Conservation (phyloP, 2,797 vertebrate species). For the Coluber constrictor region DNA sequence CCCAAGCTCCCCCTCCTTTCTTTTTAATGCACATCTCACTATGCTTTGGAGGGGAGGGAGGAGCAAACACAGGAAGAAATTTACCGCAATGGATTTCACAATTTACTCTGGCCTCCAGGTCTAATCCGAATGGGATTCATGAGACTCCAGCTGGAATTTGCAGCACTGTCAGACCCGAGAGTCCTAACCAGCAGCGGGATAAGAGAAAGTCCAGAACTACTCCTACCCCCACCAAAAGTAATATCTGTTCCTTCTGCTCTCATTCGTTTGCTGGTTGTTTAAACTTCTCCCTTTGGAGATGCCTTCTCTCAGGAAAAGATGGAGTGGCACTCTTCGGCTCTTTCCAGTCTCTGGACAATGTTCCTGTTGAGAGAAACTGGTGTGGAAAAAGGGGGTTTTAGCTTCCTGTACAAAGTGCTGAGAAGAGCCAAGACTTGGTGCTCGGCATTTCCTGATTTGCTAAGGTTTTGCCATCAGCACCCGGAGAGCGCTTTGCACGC, state of each 20-base stretch:
- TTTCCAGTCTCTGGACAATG: constrained; percentile 25
- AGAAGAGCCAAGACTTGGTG: constrained; percentile 3
- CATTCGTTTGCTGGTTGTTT: background rate
- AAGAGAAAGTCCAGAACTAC: constrained; percentile 41
- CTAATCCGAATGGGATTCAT: background rate
- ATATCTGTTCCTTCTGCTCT: constrained; percentile 37
- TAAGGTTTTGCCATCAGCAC: background rate
- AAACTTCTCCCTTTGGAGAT: constrained; percentile 42
- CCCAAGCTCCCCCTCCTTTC: constrained; percentile 26
- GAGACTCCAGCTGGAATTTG: constrained; percentile 9
- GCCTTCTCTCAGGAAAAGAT: constrained; percentile 49
- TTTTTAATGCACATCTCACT: constrained; percentile 32
- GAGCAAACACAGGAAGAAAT: constrained; percentile 52
- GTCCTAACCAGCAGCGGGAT: constrained; percentile 27
- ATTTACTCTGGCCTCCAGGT: constrained; percentile 36
- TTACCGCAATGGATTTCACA: constrained; percentile 59
- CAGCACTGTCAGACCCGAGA: background rate
- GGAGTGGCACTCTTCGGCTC: constrained; percentile 36
- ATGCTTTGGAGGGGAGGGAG: constrained; percentile 42
- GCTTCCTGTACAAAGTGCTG: background rate
- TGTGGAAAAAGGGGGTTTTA: constrained; percentile 11
- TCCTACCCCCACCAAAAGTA: constrained; percentile 17
- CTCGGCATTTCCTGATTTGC: background rate
- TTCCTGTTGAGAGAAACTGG: constrained; percentile 29
- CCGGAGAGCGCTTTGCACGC: background rate